phyloP scores from a whole-genome alignment of 2,888 invertebrate genomes.

The Ophion obscuratus region DNA sequence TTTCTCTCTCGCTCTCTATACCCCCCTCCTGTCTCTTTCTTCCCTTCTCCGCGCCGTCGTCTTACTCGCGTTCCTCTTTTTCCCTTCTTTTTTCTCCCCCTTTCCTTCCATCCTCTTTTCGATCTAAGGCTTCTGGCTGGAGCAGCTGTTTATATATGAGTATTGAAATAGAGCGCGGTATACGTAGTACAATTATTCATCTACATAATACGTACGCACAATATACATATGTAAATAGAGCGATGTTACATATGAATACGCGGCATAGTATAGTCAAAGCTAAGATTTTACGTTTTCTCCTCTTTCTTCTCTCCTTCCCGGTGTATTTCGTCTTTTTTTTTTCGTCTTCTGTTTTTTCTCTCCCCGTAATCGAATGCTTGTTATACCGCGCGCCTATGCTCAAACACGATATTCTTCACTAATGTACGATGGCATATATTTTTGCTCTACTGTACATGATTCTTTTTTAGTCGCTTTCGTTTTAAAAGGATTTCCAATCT shows the following conservation, averaged over 20 bases:
- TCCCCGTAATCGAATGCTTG: slow-evolving; percentile 24
- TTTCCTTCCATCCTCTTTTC: slow-evolving; percentile 10
- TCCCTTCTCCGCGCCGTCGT: background rate
- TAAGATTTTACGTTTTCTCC: slow-evolving; percentile 42
- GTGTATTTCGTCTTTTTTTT: slow-evolving; percentile 12
- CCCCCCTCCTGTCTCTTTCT: slow-evolving; percentile 1
- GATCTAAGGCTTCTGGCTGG: slow-evolving; percentile 61
- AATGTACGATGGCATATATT: slow-evolving; percentile 53
- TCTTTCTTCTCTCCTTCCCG: background rate
- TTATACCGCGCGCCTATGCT: slow-evolving; percentile 58
- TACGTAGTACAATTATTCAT: slow-evolving; percentile 62
- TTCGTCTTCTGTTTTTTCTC: background rate
- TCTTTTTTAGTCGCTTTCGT: slow-evolving; percentile 3
- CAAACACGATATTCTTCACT: slow-evolving; percentile 47
- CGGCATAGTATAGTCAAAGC: slow-evolving; percentile 58
- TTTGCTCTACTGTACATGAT: slow-evolving; percentile 57
- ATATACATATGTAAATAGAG: slow-evolving; percentile 61
- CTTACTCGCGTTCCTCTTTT: background rate
- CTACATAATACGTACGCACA: slow-evolving; percentile 59
- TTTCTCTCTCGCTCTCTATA: background rate
- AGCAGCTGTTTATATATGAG: slow-evolving; percentile 59
- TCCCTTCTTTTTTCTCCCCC: background rate
- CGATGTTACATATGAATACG: slow-evolving; percentile 61
- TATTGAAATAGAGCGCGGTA: slow-evolving; percentile 64
- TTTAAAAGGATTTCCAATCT: slow-evolving; percentile 42